Conservation (phyloP, 2,797 vertebrate genomes). For the Squalus acanthias region DNA sequence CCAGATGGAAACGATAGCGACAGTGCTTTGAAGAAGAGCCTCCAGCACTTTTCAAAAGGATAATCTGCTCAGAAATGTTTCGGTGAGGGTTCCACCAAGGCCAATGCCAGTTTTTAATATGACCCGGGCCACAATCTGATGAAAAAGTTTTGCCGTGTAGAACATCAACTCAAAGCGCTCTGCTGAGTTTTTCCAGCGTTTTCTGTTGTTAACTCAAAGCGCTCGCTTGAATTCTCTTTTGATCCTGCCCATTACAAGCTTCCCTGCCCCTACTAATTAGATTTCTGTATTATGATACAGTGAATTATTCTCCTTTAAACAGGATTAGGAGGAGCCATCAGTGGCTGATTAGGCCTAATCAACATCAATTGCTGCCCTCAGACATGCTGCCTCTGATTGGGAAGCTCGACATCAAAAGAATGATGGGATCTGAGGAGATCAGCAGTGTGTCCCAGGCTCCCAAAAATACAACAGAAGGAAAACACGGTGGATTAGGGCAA, state of each 20-base stretch:
- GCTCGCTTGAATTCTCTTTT: neutral
- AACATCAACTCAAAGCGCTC: neutral
- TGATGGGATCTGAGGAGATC: slow-evolving; percentile 26
- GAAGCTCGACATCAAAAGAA: slow-evolving; percentile 48
- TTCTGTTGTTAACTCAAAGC: too few relatives aligned
- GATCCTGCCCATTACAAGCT: slow-evolving; percentile 18
- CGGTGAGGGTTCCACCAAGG: neutral
- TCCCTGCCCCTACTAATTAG: slow-evolving; percentile 39
- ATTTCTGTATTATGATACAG: slow-evolving; percentile 37
- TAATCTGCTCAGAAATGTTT: neutral
- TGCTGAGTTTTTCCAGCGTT: too few relatives aligned
- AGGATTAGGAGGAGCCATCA: slow-evolving; percentile 49
- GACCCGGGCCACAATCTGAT: neutral
- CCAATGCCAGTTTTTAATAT: neutral
- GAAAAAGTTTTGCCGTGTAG: neutral
- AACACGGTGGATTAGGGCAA: slow-evolving; percentile 12
- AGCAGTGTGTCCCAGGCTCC: neutral
- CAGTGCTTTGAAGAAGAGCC: neutral
- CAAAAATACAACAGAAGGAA: neutral
- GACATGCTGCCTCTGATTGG: slow-evolving; percentile 43
- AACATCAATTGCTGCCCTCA: slow-evolving; percentile 47
- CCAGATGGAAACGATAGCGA: neutral
- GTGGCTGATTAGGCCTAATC: slow-evolving; percentile 54
- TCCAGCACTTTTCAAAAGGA: neutral
- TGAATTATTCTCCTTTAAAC: slow-evolving; percentile 50